Conservation (phyloP, 2,113 vertebrate genomes). For the Furnarius figulus region DNA sequence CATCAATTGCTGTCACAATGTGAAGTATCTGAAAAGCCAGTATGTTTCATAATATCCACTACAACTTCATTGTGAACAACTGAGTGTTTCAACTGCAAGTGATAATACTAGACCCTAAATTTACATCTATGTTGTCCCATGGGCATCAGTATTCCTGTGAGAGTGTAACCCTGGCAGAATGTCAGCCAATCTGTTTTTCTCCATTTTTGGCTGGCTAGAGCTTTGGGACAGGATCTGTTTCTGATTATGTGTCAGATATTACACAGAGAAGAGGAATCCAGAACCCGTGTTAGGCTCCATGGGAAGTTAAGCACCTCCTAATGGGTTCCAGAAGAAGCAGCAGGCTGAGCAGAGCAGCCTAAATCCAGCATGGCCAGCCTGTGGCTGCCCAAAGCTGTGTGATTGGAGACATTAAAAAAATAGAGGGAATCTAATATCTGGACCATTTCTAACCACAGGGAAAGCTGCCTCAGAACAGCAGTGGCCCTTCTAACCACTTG, state of each 20-base stretch:
- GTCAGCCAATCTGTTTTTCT: slow-evolving; percentile 25
- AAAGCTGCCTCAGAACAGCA: background rate
- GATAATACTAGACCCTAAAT: background rate
- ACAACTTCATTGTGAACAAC: background rate
- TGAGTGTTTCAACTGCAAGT: background rate
- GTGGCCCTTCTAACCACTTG: background rate
- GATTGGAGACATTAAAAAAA: background rate
- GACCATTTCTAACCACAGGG: background rate
- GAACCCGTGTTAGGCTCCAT: background rate
- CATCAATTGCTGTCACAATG: background rate
- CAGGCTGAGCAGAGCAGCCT: background rate
- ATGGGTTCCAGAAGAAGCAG: slow-evolving; percentile 38
- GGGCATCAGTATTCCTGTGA: background rate
- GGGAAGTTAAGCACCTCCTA: slow-evolving; percentile 37
- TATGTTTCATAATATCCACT: background rate
- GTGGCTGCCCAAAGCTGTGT: background rate
- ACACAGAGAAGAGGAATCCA: slow-evolving; percentile 46
- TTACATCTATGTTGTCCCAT: background rate
- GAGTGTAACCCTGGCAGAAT: background rate
- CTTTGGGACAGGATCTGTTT: slow-evolving; percentile 29
- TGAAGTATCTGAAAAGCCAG: background rate
- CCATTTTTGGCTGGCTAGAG: slow-evolving; percentile 34
- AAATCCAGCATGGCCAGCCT: background rate
- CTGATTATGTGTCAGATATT: slow-evolving; percentile 56
- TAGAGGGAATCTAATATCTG: background rate